These are phyloP conservation scores for Aelia acuminata DNA, from an alignment of 2,888 invertebrate genomes.

Conservation along the genomic window DNA sequence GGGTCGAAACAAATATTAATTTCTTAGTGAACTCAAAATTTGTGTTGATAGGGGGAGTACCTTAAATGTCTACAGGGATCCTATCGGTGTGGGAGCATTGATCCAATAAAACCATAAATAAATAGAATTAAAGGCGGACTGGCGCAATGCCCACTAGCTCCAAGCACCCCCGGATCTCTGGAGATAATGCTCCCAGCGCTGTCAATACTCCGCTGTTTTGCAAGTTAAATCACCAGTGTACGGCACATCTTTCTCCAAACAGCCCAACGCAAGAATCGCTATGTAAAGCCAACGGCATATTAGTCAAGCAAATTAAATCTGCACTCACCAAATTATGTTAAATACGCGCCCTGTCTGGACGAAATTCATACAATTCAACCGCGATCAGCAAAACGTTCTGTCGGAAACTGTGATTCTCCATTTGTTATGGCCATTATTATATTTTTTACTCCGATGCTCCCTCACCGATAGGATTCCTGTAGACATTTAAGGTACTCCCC, in stretches of 20 bases:
- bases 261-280: not conserved
- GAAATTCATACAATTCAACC: too few species aligned
- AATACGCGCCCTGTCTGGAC: not conserved
- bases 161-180: conserved; percentile 2
- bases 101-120: conserved; percentile 23
- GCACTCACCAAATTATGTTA: not conserved
- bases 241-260: conserved; percentile 4
- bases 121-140: conserved; percentile 24
- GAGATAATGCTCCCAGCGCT: not conserved
- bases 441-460: too few species aligned
- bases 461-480: conserved; percentile 5
- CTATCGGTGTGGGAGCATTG: conserved; percentile 22
- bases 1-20: not conserved
- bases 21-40: not conserved
- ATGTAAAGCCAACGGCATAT: not conserved
- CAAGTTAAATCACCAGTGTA: not conserved
- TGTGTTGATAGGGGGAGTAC: not conserved
- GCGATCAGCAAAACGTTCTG: too few species aligned
- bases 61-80: conserved; percentile 3
- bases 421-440: too few species aligned
- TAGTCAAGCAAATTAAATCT: not conserved
- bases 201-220: not conserved
- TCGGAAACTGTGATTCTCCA: too few species aligned
- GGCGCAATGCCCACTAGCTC: not conserved
- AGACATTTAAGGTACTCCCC: not conserved